Percentiles rank a stretch among this genome's conserved stretches.
phyloP scores from a whole-genome alignment of 92 coral and sea anemone species.

The Anthopleura xanthogrammica region DNA sequence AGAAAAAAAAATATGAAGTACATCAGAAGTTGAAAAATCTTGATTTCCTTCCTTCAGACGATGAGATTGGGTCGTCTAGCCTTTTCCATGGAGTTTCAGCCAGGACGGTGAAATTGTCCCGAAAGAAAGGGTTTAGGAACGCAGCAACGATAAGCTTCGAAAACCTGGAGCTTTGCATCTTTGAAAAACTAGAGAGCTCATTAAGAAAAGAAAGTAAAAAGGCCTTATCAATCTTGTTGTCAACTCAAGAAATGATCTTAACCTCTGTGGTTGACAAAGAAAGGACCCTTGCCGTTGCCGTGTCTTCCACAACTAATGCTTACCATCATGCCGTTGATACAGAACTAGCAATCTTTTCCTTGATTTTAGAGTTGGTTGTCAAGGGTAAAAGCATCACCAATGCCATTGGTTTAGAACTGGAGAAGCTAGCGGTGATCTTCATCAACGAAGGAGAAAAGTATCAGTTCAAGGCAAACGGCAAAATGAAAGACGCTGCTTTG shows the following conservation, averaged over 20 bases:
- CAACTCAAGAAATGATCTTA: slow-evolving; percentile 34
- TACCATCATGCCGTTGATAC: not conserved
- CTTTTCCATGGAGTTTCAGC: slow-evolving; percentile 62
- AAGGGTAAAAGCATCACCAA: slow-evolving; percentile 9
- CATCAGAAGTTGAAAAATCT: slow-evolving; percentile 34
- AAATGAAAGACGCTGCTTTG: not conserved
- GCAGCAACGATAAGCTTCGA: slow-evolving; percentile 53
- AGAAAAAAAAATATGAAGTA: slow-evolving; percentile 36
- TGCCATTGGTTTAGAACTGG: slow-evolving; percentile 6
- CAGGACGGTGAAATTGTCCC: slow-evolving; percentile 19
- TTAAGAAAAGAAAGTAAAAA: slow-evolving; percentile 40
- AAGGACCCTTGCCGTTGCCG: not conserved
- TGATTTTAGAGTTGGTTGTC: slow-evolving; percentile 3
- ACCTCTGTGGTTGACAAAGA: slow-evolving; percentile 15
- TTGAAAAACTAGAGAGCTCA: slow-evolving; percentile 30
- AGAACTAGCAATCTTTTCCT: slow-evolving; percentile 16
- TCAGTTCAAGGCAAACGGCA: slow-evolving; percentile 18
- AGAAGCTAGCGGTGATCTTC: slow-evolving; percentile 16
- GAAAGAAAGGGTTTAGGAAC: not conserved
- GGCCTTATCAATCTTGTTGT: slow-evolving; percentile 32
- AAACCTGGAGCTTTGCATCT: slow-evolving; percentile 33
- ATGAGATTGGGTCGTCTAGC: slow-evolving; percentile 16
- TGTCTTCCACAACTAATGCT: not conserved
- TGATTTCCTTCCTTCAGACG: slow-evolving; percentile 32
- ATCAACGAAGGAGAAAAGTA: slow-evolving; percentile 30